Conservation (phyloP, 2,888 invertebrate genomes). For the Polydrusus pterygomalis region DNA sequence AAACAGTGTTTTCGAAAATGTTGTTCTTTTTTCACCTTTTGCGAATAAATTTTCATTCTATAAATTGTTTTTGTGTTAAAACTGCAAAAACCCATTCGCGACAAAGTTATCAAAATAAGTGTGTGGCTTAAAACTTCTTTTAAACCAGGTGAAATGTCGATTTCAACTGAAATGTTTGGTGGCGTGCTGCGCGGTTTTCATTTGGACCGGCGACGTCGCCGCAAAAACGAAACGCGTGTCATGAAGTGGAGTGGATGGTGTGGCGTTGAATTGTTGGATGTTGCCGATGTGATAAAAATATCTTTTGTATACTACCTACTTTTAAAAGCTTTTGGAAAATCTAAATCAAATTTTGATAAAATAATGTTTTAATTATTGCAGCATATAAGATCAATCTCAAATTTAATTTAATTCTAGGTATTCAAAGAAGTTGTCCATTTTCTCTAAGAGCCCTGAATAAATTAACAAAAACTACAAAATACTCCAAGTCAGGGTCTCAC, state of each 20-base stretch:
- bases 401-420: too few species aligned
- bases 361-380: too few species aligned
- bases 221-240: constrained; percentile 16
- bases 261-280: constrained; percentile 17
- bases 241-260: constrained; percentile 31
- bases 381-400: too few species aligned
- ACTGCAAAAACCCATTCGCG: constrained; percentile 46
- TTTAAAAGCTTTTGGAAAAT: too few species aligned
- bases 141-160: constrained; percentile 36
- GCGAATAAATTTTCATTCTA: constrained; percentile 43
- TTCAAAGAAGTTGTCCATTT: too few species aligned
- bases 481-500: too few species aligned
- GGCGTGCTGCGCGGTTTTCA: constrained; percentile 40
- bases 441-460: too few species aligned
- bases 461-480: too few species aligned
- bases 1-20: constrained; percentile 5
- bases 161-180: constrained; percentile 45
- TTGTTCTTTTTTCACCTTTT: constrained; percentile 15
- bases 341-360: too few species aligned
- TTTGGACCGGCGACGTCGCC: constrained; percentile 29
- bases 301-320: neutral
- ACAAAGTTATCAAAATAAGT: neutral
- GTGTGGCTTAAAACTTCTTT: constrained; percentile 17
- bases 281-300: constrained; percentile 8
- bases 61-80: neutral